phyloP scores from a whole-genome alignment of 1,140 invertebrate species.

The Stegodyphus mimosarum region DNA sequence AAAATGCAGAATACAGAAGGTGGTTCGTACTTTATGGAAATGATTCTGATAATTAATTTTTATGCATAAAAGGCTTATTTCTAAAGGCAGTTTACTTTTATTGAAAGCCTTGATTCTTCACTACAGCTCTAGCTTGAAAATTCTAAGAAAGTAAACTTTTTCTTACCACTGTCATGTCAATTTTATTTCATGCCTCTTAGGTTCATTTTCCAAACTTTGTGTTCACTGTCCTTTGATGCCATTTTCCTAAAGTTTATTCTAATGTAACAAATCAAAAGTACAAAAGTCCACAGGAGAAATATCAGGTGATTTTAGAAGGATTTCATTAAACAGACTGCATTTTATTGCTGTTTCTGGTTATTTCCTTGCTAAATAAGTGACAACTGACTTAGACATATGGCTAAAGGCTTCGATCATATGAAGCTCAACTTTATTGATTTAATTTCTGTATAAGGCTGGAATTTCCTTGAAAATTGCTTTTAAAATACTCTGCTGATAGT shows the following conservation, averaged over 20 bases:
- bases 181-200: neutral
- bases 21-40: no score
- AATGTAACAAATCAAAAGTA: neutral
- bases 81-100: neutral
- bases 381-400: neutral
- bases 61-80: no score
- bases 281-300: neutral
- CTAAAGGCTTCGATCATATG: neutral
- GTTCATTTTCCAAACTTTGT: neutral
- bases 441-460: neutral
- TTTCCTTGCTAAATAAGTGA: neutral
- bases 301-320: neutral
- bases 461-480: neutral
- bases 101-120: neutral
- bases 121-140: neutral
- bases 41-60: no score
- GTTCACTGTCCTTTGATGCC: neutral
- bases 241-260: neutral
- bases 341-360: neutral
- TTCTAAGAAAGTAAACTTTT: neutral
- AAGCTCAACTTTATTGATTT: neutral
- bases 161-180: neutral
- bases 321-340: neutral
- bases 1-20: no score
- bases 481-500: neutral